A percentile compares a stretch with the other conserved stretches of the same genome.
Evolutionary conservation across 2,113 vertebrate genomes (phyloP).

Genomic region (Martes martes): DNA sequence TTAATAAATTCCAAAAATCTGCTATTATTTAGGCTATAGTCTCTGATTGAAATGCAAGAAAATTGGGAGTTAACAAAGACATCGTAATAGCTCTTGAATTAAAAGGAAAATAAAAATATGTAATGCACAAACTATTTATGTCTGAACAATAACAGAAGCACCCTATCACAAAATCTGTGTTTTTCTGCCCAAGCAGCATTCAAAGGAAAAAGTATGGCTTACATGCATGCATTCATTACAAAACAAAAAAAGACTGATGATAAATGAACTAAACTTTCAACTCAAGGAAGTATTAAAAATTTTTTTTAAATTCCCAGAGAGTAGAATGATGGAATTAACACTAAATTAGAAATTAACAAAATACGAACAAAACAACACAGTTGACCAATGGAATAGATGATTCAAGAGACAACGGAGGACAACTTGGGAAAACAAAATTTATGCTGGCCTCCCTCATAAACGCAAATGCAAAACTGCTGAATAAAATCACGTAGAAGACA

Average conservation of each 20-base stretch:
- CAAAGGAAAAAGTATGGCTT: background rate
- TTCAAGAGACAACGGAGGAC: background rate
- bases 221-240: background rate
- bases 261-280: background rate
- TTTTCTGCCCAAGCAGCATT: background rate
- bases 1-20: background rate
- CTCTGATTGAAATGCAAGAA: background rate
- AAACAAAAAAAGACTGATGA: background rate
- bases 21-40: background rate
- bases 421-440: background rate
- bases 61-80: background rate
- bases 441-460: background rate
- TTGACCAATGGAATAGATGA: background rate
- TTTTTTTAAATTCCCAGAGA: background rate
- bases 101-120: background rate
- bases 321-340: background rate
- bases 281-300: background rate
- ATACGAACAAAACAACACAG: background rate
- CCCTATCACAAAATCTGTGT: background rate
- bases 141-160: background rate
- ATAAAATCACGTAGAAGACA: fast-evolving
- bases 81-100: background rate
- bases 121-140: background rate
- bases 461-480: background rate
- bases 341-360: background rate